phyloP scores from a whole-genome alignment of 2,888 invertebrate genomes.

The Drosophila birchii region DNA sequence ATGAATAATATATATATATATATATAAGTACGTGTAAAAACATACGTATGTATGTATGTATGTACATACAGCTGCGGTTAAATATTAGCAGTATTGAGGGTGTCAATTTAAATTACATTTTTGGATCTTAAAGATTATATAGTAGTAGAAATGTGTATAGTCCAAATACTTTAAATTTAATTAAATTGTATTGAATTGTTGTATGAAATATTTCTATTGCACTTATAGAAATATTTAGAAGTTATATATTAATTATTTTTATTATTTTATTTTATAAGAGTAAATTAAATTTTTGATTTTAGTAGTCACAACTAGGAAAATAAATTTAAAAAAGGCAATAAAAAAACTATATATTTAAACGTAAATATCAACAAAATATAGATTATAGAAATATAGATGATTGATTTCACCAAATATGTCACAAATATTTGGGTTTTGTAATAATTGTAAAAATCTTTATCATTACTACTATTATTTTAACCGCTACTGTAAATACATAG shows the following conservation, averaged over 20 bases:
- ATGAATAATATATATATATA: no score
- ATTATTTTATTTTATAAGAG: not conserved
- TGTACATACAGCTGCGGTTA: conserved; percentile 4
- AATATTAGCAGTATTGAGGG: not conserved
- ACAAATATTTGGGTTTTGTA: not conserved
- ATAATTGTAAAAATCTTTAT: not conserved
- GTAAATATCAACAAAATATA: not conserved
- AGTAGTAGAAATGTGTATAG: not conserved
- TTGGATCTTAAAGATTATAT: not conserved
- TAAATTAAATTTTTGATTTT: not conserved
- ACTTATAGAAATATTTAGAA: no score
- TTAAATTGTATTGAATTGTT: not conserved
- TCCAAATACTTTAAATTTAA: not conserved
- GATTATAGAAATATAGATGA: no score
- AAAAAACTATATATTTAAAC: no score
- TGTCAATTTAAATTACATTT: not conserved
- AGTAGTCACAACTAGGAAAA: not conserved
- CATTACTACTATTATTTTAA: not conserved
- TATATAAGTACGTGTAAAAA: conserved; percentile 16
- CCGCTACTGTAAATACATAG: conserved; percentile 5
- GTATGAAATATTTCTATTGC: not conserved
- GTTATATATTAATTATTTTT: no score
- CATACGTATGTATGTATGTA: conserved; percentile 9
- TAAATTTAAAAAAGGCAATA: not conserved
- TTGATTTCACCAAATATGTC: not conserved